Conservation (phyloP, 2,113 vertebrate genomes). For the Vireo altiloquus region DNA sequence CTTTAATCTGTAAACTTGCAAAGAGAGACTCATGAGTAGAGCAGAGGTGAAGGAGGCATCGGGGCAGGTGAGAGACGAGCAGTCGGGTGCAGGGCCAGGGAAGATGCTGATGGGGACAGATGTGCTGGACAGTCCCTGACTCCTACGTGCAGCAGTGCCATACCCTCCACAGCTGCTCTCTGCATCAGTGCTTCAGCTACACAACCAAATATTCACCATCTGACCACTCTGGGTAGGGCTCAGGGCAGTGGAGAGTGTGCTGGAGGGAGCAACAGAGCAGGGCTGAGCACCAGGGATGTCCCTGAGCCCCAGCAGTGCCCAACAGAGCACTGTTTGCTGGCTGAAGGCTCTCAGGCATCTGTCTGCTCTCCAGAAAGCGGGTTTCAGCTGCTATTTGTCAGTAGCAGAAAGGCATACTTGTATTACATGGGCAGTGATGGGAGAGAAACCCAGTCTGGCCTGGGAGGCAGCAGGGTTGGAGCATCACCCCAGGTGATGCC, state of each 20-base stretch:
- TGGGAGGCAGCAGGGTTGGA: fast-evolving
- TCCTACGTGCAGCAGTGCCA: background rate
- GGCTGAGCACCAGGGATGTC: background rate
- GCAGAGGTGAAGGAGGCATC: background rate
- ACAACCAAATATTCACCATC: background rate
- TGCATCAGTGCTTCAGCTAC: background rate
- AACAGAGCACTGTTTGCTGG: fast-evolving
- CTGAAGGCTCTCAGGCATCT: background rate
- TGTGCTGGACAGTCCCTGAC: background rate
- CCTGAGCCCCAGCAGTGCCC: background rate
- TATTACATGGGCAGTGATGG: background rate
- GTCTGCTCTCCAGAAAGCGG: background rate
- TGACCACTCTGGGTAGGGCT: fast-evolving
- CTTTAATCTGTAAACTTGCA: conserved; percentile 50
- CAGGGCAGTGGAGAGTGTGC: fast-evolving
- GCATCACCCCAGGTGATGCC: background rate
- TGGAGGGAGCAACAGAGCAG: background rate
- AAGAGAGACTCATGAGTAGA: background rate
- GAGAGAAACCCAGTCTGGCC: background rate
- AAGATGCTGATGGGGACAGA: background rate
- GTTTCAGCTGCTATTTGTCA: background rate
- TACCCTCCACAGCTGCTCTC: background rate
- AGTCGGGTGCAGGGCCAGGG: background rate
- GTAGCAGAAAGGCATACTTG: background rate
- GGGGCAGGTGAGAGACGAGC: background rate